A percentile compares a stretch with the other conserved stretches of the same genome.
Evolutionary conservation across 2,888 invertebrate genomes (phyloP).

Genomic region (Acanthosoma haemorrhoidale): DNA sequence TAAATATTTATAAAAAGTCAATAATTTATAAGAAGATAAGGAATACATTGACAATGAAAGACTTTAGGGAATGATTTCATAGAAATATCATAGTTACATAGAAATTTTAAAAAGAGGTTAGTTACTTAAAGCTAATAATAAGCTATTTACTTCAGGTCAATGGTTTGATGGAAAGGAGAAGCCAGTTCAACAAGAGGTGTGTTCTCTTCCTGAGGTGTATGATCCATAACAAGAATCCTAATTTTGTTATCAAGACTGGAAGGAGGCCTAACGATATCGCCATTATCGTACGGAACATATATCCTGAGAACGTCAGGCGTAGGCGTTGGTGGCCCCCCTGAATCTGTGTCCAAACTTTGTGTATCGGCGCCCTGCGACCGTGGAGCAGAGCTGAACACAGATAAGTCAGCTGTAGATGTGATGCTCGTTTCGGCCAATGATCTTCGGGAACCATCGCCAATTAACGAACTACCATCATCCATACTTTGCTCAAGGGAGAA

Average conservation of each 20-base stretch:
- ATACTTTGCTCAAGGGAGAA: conserved; percentile 60
- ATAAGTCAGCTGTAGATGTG: conserved; percentile 75
- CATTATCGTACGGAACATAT: conserved; percentile 66
- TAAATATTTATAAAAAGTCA: background rate
- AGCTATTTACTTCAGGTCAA: conserved; percentile 42
- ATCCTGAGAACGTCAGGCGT: conserved; percentile 63
- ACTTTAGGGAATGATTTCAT: conserved; percentile 17
- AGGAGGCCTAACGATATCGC: conserved; percentile 49
- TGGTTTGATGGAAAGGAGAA: conserved; percentile 40
- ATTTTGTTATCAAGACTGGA: conserved; percentile 62
- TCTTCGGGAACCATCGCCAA: conserved; percentile 65
- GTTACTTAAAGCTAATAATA: background rate
- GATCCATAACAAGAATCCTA: conserved; percentile 58
- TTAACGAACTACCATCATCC: conserved; percentile 63
- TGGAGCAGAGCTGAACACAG: conserved; percentile 66
- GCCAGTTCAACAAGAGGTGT: conserved; percentile 43
- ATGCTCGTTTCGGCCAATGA: conserved; percentile 78
- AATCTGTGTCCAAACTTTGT: conserved; percentile 64
- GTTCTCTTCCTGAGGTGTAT: conserved; percentile 41
- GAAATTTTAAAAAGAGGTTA: conserved; percentile 10
- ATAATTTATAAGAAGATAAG: background rate
- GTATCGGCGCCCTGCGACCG: conserved; percentile 70
- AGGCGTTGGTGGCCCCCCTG: conserved; percentile 57
- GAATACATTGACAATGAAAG: conserved; percentile 6
- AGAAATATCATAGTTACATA: background rate